Evolutionary conservation across 2,888 invertebrate species (phyloP).

Genomic region (Eristalinus aeneus): DNA sequence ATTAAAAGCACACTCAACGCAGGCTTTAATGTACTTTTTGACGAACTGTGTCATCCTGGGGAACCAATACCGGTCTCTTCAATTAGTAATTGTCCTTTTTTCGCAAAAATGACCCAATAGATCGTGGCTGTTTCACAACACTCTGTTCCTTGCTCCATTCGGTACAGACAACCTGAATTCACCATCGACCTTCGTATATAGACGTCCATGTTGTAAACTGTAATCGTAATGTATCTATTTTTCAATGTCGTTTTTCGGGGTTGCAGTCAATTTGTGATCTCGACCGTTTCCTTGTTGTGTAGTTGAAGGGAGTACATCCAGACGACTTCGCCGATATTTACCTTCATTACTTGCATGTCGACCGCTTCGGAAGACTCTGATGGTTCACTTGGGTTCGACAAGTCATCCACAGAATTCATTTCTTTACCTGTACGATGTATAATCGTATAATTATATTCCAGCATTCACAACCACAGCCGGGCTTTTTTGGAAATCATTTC

Average conservation of each 20-base stretch:
- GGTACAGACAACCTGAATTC: background rate
- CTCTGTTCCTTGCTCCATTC: no score
- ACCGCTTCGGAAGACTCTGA: no score
- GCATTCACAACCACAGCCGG: no score
- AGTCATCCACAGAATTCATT: background rate
- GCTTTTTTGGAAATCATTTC: no score
- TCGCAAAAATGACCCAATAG: no score
- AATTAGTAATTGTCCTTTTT: no score
- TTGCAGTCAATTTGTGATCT: background rate
- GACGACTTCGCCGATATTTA: background rate
- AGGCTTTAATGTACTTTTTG: constrained; percentile 22
- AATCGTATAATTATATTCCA: no score
- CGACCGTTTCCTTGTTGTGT: background rate
- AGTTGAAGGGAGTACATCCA: background rate
- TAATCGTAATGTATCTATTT: constrained; percentile 10
- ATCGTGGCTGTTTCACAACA: no score
- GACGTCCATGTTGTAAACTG: background rate
- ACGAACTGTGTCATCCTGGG: constrained; percentile 23
- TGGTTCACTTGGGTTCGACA: background rate
- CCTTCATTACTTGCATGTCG: no score
- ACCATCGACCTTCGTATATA: background rate
- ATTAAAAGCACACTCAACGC: constrained; percentile 26
- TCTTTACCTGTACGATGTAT: no score
- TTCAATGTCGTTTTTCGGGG: background rate
- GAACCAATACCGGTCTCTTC: constrained; percentile 11